These are phyloP conservation scores for Onthophagus sagittarius DNA, from an alignment of 2,888 invertebrate genomes.

Conservation along the genomic window DNA sequence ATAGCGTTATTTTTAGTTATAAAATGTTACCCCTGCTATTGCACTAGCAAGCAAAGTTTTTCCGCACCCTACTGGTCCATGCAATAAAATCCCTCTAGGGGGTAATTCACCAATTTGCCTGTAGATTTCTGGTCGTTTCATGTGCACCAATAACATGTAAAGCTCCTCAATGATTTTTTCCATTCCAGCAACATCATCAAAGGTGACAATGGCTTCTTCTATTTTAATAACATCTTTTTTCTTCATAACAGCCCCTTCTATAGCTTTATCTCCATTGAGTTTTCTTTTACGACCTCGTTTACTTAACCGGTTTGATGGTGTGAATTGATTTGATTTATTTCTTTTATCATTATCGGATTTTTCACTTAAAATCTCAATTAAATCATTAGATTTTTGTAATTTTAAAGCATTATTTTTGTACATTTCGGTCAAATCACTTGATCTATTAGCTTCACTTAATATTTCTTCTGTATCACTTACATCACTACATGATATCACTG, in stretches of 20 bases:
- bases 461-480: conserved; percentile 50
- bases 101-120: conserved; percentile 77
- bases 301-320: conserved; percentile 36
- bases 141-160: conserved; percentile 63
- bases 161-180: conserved; percentile 60
- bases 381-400: conserved; percentile 59
- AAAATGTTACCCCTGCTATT: conserved; percentile 68
- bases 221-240: conserved; percentile 45
- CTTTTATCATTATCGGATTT: conserved; percentile 59
- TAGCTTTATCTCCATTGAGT: conserved; percentile 30
- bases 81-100: conserved; percentile 85
- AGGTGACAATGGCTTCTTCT: conserved; percentile 53
- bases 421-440: conserved; percentile 45
- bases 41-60: conserved; percentile 79
- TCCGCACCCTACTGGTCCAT: conserved; percentile 96
- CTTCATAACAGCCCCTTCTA: conserved; percentile 46
- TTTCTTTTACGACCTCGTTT: conserved; percentile 43
- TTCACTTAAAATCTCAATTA: conserved; percentile 77
- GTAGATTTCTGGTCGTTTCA: conserved; percentile 90
- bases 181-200: conserved; percentile 79
- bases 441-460: background rate
- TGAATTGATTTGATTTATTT: background rate
- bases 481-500: conserved; percentile 53
- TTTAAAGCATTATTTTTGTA: conserved; percentile 41
- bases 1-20: conserved; percentile 14